These are phyloP conservation scores for Esox lucius DNA, from an alignment of 2,797 vertebrate species.

Conservation along the genomic window DNA sequence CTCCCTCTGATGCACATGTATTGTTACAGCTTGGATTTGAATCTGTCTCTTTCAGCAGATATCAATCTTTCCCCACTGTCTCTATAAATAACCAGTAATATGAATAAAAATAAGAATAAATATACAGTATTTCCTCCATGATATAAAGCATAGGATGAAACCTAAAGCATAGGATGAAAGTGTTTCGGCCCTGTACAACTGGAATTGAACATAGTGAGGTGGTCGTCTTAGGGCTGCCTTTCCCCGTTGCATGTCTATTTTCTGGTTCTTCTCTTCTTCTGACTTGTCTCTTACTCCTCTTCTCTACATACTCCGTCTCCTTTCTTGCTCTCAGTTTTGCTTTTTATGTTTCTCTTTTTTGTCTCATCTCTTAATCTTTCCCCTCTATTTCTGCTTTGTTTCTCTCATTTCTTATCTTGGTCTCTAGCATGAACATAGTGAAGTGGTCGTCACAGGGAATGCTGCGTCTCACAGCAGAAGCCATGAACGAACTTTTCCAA, in stretches of 20 bases:
- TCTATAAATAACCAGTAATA: no score
- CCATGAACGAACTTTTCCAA: slow-evolving; percentile 95
- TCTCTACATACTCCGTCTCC: background rate
- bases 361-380: background rate
- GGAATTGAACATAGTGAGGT: background rate
- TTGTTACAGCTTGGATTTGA: no score
- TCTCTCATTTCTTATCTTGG: background rate
- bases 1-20: no score
- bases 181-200: no score
- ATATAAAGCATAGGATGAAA: no score
- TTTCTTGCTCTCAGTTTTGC: background rate
- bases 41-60: no score
- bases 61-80: no score
- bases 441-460: slow-evolving; percentile 98
- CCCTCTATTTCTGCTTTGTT: background rate
- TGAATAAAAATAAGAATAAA: no score
- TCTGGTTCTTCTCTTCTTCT: background rate
- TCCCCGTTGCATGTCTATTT: background rate
- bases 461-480: slow-evolving; percentile 90
- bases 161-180: no score
- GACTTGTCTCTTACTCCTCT: background rate
- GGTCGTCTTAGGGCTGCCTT: background rate
- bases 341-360: background rate
- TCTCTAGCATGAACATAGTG: slow-evolving; percentile 86
- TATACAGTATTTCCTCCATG: no score